Percentiles rank a stretch among this genome's conserved stretches.
phyloP scores from a whole-genome alignment of 2,113 vertebrate genomes.

The Syrmaticus mikado region DNA sequence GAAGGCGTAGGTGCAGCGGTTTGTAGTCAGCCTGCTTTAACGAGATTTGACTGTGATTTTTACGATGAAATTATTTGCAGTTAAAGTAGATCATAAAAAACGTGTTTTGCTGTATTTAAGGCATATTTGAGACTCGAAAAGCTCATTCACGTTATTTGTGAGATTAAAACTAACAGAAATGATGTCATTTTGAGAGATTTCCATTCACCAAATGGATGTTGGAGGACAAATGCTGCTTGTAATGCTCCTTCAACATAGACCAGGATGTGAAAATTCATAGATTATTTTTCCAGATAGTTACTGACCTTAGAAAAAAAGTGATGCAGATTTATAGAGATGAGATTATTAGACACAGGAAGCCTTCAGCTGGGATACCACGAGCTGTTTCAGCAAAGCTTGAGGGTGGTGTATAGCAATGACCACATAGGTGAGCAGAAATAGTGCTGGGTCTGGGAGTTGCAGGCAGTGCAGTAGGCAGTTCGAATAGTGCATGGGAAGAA shows the following conservation, averaged over 20 bases:
- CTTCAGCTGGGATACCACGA: background rate
- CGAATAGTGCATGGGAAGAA: background rate
- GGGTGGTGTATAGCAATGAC: background rate
- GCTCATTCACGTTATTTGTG: conserved; percentile 14
- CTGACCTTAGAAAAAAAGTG: conserved; percentile 15
- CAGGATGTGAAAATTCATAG: background rate
- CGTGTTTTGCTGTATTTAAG: background rate
- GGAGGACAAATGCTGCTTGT: conserved; percentile 5
- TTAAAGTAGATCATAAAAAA: conserved; percentile 13
- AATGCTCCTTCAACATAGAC: background rate
- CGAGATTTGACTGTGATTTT: conserved; percentile 48
- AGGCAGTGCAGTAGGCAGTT: background rate
- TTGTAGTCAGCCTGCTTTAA: conserved; percentile 15
- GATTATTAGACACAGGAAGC: background rate
- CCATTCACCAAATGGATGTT: background rate
- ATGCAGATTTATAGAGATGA: conserved; percentile 5
- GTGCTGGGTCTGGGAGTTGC: background rate
- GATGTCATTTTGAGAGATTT: conserved; percentile 13
- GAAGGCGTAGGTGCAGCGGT: conserved; percentile 20
- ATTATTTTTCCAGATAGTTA: conserved; percentile 32
- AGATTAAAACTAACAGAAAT: conserved; percentile 38
- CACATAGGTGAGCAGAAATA: background rate
- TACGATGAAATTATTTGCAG: conserved; percentile 34
- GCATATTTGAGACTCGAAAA: background rate
- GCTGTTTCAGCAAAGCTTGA: background rate